A percentile compares a stretch with the other conserved stretches of the same genome.
Conservation (phyloP, 2,113 vertebrate genomes). For the Raja brachyura region DNA sequence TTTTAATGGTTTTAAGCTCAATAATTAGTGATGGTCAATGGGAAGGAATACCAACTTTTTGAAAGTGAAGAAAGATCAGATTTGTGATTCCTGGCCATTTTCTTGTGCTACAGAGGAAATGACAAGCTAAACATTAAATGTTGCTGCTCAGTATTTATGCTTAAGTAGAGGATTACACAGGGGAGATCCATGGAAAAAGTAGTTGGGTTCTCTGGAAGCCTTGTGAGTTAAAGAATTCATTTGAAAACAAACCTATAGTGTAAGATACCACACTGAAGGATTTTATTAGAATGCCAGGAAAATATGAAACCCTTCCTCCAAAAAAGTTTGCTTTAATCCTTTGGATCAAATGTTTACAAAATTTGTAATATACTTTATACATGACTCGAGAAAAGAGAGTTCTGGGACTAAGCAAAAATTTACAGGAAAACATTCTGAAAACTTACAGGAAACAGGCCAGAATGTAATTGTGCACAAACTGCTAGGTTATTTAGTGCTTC, state of each 20-base stretch:
- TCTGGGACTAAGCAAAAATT: constrained; percentile 46
- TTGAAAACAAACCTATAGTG: not conserved
- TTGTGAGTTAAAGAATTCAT: not conserved
- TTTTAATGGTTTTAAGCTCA: not conserved
- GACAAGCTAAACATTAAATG: not conserved
- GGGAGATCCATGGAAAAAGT: not conserved
- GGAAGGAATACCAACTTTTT: not conserved
- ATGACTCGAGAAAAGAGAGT: constrained; percentile 36
- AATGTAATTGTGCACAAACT: constrained; percentile 48
- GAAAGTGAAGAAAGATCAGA: not conserved
- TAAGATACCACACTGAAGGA: not conserved
- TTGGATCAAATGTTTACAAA: constrained; percentile 14
- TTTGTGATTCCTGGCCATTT: not conserved
- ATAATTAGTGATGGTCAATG: not conserved
- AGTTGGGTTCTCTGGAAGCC: not conserved
- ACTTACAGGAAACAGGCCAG: constrained; percentile 50
- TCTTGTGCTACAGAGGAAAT: too few species aligned
- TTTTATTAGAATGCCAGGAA: not conserved
- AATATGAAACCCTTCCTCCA: not conserved
- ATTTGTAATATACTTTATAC: constrained; percentile 37
- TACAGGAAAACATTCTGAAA: constrained; percentile 49
- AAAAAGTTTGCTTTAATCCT: not conserved
- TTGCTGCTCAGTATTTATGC: not conserved
- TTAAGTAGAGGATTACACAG: not conserved
- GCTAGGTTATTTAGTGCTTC: constrained; percentile 50